Percentiles rank a stretch among this genome's conserved stretches.
These are phyloP conservation scores for Rhinoraja longicauda DNA, from an alignment of 2,797 vertebrate genomes.

Conservation along the genomic window DNA sequence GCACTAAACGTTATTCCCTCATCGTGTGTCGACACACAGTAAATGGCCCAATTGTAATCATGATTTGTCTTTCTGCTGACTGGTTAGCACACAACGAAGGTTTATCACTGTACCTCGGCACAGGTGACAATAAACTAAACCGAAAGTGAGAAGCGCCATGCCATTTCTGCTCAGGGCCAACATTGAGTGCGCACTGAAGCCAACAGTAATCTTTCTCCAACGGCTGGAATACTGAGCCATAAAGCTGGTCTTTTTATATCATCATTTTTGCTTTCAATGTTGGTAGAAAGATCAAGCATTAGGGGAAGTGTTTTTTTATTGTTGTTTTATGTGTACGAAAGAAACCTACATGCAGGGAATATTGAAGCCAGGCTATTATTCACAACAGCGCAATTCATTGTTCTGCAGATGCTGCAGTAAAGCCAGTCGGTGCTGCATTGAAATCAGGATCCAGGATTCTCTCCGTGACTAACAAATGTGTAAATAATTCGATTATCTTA, in stretches of 20 bases:
- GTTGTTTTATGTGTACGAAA: neutral
- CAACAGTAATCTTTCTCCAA: neutral
- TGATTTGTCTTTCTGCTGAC: too few species aligned
- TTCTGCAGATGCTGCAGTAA: neutral
- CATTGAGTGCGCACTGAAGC: neutral
- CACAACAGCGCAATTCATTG: neutral
- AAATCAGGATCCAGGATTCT: neutral
- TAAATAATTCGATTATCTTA: neutral
- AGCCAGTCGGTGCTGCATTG: neutral
- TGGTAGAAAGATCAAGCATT: neutral
- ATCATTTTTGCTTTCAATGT: neutral
- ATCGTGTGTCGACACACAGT: too few species aligned
- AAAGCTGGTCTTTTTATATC: neutral
- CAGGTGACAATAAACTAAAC: too few species aligned
- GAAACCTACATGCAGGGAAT: neutral
- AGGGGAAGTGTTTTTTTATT: neutral
- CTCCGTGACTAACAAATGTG: neutral
- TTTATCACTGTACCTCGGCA: too few species aligned
- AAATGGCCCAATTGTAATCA: too few species aligned
- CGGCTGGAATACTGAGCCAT: neutral
- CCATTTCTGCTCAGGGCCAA: neutral
- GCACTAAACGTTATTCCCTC: too few species aligned
- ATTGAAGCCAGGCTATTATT: neutral
- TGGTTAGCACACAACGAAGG: too few species aligned
- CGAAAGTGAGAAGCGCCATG: neutral